A percentile compares a stretch with the other conserved stretches of the same genome.
Evolutionary conservation across 2,113 vertebrate genomes (phyloP).

Genomic region (Lophotis ruficrista): DNA sequence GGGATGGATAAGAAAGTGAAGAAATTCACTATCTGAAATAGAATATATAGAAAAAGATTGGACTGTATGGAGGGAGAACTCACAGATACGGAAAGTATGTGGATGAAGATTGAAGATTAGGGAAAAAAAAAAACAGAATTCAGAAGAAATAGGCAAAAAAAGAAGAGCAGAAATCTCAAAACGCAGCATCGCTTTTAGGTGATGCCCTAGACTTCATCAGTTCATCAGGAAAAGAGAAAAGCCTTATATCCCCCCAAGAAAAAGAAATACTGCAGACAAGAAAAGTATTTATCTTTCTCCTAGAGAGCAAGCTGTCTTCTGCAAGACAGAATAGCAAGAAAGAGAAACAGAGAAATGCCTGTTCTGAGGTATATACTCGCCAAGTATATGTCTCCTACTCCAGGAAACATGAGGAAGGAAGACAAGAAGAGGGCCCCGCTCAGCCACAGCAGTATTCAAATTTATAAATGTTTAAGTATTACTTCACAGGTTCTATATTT

Average conservation of each 20-base stretch:
- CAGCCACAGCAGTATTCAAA: not conserved
- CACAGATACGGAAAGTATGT: not conserved
- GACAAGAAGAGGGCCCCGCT: not conserved
- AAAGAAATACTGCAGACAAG: not conserved
- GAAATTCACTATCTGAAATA: constrained; percentile 3
- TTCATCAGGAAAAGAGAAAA: constrained; percentile 4
- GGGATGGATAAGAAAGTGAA: not conserved
- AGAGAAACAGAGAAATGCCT: not conserved
- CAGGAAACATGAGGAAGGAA: not conserved
- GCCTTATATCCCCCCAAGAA: not conserved
- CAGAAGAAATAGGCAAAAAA: not conserved
- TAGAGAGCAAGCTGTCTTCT: not conserved
- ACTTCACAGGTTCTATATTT: not conserved
- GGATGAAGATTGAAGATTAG: not conserved
- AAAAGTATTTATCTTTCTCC: not conserved
- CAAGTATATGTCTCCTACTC: not conserved
- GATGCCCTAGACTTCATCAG: not conserved
- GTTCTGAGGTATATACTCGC: not conserved
- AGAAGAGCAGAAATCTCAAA: not conserved
- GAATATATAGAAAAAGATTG: not conserved
- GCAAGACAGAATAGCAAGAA: not conserved
- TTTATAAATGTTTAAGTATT: constrained; percentile 8
- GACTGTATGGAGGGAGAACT: not conserved
- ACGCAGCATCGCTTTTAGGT: not conserved
- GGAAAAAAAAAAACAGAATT: not conserved